phyloP scores from a whole-genome alignment of 92 coral and sea anemone species.

The Plumapathes pennacea region DNA sequence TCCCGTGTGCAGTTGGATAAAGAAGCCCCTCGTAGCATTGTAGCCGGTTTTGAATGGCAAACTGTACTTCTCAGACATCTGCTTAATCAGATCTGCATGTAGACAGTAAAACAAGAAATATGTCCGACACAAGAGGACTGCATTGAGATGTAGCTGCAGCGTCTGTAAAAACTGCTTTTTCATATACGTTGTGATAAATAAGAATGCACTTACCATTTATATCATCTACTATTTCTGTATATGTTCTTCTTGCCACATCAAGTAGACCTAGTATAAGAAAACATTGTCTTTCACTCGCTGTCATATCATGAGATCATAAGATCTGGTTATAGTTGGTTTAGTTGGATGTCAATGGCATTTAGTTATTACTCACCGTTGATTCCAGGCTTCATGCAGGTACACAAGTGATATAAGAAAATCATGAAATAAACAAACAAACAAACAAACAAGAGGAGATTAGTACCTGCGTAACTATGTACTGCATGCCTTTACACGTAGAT shows the following conservation, averaged over 20 bases:
- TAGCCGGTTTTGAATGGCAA: constrained; percentile 89
- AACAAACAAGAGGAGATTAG: not conserved
- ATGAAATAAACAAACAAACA: constrained; percentile 6
- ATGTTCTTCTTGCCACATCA: constrained; percentile 95
- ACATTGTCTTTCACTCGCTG: no score
- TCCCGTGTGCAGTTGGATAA: constrained; percentile 64
- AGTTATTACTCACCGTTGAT: constrained; percentile 74
- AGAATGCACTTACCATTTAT: constrained; percentile 61
- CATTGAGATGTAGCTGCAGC: no score
- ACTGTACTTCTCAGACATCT: constrained; percentile 74
- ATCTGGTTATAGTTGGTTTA: no score
- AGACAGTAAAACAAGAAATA: no score
- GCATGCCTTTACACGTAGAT: no score
- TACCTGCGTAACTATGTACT: not conserved
- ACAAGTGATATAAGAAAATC: not conserved
- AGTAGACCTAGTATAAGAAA: constrained; percentile 80
- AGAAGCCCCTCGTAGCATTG: constrained; percentile 90
- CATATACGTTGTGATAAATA: no score
- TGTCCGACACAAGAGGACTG: no score
- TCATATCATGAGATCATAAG: no score
- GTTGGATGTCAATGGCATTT: no score
- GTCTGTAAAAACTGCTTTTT: no score
- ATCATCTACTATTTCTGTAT: constrained; percentile 98
- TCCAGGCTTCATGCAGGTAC: no score
- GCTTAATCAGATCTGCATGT: constrained; percentile 89